Base-by-base conservation (phyloP, 2,888 invertebrate species). In the Torymus auratus region DNA sequence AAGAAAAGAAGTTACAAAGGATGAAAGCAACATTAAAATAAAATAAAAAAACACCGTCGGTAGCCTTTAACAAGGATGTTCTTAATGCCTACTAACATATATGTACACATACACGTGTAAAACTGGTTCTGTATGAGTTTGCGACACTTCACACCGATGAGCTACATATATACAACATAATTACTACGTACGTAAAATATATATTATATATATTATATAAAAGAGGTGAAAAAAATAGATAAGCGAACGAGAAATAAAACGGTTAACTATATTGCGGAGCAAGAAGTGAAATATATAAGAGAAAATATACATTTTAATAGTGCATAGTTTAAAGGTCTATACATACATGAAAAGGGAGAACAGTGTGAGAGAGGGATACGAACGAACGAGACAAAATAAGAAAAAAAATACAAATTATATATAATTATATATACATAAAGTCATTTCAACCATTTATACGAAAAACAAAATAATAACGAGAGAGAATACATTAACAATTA, bases 371-470 rank as follows among this genome's bases (percentile, higher is more conserved):
- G 62, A 58, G 50, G 28, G n/a, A 62, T 12, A 28, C 13, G 11
- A 69, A 69, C 17, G 69, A 62, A 69, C 17, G 69, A 62, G 62
- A 20, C 52, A 62, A 41, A 62, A 61, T 55, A 56, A 15, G 41
- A 17, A 60, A n/a, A 67, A 62, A 69, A 62, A 76, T 61, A 68
- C 7, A 65, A 65, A 67, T 67, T 76, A 68, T 15, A 64, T 83
- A 82, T 79, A 79, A 80, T 82, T 82, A 83, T 82, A 83, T 79
- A 81, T 82, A 82, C 70, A 71, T 70, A 82, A 82, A 67, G 75
- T 81, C 80, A 83, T 83, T 84, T 83, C 80, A 83, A 83, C 78
- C 76, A 83, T 84, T 84, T 84, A 83, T 83, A 84, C 82, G 53
- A 72, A 52, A 7, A 76, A 56, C 13, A 17, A 69, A 62, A 68